These are phyloP conservation scores for Podilymbus podiceps DNA, from an alignment of 2,113 vertebrate genomes.

Conservation along the genomic window DNA sequence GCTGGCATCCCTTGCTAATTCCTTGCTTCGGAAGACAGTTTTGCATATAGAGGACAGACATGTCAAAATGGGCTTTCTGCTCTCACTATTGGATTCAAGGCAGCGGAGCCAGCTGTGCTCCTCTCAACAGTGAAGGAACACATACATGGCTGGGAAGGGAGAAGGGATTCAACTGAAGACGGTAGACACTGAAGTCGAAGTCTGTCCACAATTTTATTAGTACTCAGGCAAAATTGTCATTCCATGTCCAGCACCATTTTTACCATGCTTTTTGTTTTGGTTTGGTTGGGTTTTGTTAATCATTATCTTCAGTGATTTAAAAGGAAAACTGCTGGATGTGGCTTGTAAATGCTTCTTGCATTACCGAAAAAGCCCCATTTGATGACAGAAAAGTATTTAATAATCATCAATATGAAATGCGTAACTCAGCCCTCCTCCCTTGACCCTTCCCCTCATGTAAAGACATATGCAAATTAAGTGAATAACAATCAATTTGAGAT, in stretches of 20 bases:
- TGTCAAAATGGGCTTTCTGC: not conserved
- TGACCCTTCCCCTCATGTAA: slow-evolving; percentile 35
- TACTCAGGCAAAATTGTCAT: not conserved
- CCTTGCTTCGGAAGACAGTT: not conserved
- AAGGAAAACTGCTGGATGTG: not conserved
- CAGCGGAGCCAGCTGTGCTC: not conserved
- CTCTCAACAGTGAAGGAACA: not conserved
- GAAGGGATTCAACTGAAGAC: not conserved
- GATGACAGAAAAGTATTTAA: slow-evolving; percentile 22
- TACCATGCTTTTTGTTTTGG: not conserved
- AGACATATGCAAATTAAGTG: slow-evolving; percentile 45
- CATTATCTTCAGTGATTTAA: not conserved
- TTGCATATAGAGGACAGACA: not conserved
- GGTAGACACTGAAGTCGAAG: not conserved
- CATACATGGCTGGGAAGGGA: not conserved
- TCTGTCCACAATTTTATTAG: not conserved
- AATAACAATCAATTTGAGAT: slow-evolving; percentile 17
- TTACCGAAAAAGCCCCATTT: not conserved
- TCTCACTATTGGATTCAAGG: not conserved
- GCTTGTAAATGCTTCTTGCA: not conserved
- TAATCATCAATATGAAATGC: not conserved
- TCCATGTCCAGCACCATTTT: not conserved
- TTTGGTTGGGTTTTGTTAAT: not conserved
- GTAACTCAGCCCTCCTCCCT: not conserved
- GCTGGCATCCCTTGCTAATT: not conserved